Conservation (phyloP, 2,888 invertebrate genomes). For the Petrolisthes manimaculis region DNA sequence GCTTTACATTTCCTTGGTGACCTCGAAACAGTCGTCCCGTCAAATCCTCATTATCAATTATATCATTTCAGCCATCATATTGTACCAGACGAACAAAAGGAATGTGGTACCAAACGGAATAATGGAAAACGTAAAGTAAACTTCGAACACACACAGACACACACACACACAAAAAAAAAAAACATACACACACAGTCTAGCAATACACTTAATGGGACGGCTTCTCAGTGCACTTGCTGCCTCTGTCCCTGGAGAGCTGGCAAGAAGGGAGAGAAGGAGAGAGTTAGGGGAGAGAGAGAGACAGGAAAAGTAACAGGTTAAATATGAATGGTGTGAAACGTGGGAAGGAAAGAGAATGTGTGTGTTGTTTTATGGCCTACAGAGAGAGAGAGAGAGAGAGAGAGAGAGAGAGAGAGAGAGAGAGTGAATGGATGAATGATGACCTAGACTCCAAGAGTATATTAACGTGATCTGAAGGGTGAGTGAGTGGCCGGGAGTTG, state of each 20-base stretch:
- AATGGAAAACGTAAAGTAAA: background rate
- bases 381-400: background rate
- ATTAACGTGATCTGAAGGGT: too few relatives aligned
- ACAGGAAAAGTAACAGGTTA: slow-evolving; percentile 9
- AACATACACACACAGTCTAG: slow-evolving; percentile 10
- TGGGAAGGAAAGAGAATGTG: background rate
- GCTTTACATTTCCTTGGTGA: too few relatives aligned
- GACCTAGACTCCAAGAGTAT: too few relatives aligned
- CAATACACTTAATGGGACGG: slow-evolving; percentile 25
- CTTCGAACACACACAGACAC: slow-evolving; percentile 19
- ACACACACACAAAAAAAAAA: slow-evolving; percentile 1
- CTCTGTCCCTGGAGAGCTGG: background rate
- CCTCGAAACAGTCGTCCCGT: too few relatives aligned
- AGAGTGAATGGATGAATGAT: background rate
- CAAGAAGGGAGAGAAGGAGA: slow-evolving; percentile 15
- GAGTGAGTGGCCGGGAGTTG: too few relatives aligned
- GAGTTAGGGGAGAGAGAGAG: slow-evolving; percentile 15
- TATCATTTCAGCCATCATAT: too few relatives aligned
- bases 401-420: background rate
- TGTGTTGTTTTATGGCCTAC: slow-evolving; percentile 15
- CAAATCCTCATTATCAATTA: too few relatives aligned
- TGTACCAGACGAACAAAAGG: too few relatives aligned
- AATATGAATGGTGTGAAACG: background rate
- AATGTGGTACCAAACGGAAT: background rate
- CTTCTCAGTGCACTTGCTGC: background rate